Conservation (phyloP, 2,113 vertebrate species). For the Phaetusa simplex region DNA sequence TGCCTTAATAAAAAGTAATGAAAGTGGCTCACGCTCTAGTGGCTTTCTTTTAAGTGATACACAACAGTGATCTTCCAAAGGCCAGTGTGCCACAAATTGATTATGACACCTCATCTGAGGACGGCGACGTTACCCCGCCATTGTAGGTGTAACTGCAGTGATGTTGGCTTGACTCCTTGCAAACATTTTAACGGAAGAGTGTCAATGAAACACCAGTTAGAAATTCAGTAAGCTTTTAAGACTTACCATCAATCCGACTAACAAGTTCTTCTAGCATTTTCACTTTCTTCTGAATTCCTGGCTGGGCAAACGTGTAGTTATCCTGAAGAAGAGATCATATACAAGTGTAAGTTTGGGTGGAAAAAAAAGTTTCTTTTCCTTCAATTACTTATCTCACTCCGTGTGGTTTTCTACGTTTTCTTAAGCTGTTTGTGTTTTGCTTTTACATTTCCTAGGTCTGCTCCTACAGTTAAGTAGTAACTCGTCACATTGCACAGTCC, state of each 20-base stretch:
- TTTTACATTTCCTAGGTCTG: not conserved
- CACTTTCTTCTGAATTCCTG: slow-evolving; percentile 97
- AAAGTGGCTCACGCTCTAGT: slow-evolving; percentile 50
- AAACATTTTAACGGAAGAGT: not conserved
- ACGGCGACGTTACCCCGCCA: not conserved
- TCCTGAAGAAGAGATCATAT: slow-evolving; percentile 75
- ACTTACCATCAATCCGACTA: slow-evolving; percentile 96
- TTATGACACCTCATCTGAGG: not conserved
- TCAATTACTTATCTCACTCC: not conserved
- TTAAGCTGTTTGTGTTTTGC: not conserved
- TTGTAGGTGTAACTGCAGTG: not conserved
- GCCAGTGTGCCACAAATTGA: slow-evolving; percentile 17
- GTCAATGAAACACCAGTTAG: not conserved
- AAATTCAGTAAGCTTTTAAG: not conserved
- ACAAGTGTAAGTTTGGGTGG: not conserved
- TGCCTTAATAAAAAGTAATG: slow-evolving; percentile 69
- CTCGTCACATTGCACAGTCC: not conserved
- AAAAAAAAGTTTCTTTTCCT: not conserved
- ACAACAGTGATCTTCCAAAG: not conserved
- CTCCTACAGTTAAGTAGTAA: not conserved
- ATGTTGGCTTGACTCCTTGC: not conserved
- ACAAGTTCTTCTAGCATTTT: slow-evolving; percentile 93
- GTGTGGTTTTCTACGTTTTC: not conserved
- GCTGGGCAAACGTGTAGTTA: slow-evolving; percentile 98
- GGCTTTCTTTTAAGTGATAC: slow-evolving; percentile 41